phyloP scores from a whole-genome alignment of 2,797 vertebrate species.

The Pantherophis vulpinus region DNA sequence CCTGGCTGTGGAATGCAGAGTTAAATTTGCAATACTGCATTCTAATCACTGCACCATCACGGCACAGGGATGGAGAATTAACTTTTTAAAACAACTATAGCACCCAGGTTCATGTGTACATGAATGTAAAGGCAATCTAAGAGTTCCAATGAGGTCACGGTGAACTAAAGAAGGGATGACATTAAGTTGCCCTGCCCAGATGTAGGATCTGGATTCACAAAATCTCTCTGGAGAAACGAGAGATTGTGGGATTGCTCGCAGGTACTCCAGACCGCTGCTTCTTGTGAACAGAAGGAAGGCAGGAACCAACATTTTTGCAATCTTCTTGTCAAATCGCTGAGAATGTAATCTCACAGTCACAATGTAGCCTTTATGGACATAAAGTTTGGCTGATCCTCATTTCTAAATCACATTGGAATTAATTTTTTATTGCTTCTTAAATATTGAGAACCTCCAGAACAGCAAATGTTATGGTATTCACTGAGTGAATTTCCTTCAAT shows the following conservation, averaged over 20 bases:
- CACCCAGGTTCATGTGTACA: neutral
- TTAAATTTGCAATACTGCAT: neutral
- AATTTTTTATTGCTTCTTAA: neutral
- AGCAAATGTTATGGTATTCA: neutral
- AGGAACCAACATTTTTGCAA: neutral
- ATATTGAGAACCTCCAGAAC: neutral
- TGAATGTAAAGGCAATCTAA: neutral
- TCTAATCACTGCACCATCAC: neutral
- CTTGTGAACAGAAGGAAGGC: neutral
- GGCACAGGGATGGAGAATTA: neutral
- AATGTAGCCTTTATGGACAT: neutral
- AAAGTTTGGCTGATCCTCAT: neutral
- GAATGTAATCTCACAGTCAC: neutral
- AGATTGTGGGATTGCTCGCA: neutral
- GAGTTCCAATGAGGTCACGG: neutral
- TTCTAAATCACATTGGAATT: neutral
- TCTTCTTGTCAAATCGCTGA: neutral
- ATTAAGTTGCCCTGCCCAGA: neutral
- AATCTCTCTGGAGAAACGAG: neutral
- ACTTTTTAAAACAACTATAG: neutral
- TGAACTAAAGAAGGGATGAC: neutral
- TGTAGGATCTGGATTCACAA: neutral
- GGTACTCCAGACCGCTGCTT: neutral
- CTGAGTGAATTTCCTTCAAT: neutral
- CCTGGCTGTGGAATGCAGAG: neutral